Conservation (phyloP, 2,888 invertebrate genomes). For the Lordiphosa fenestrarum region DNA sequence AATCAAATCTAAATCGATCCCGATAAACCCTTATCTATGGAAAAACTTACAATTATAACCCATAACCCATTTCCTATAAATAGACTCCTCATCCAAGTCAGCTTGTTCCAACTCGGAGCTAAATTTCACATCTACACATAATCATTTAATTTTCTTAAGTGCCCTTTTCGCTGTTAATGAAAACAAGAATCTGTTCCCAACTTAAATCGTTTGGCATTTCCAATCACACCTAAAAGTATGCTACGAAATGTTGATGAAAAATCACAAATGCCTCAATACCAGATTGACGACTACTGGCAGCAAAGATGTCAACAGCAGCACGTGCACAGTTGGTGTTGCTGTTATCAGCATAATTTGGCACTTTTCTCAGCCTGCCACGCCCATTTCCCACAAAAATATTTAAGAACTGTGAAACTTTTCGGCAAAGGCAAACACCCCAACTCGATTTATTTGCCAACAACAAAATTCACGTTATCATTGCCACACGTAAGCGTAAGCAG, state of each 20-base stretch:
- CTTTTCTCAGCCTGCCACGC: constrained; percentile 7
- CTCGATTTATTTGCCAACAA: constrained; percentile 40
- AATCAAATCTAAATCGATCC: no score
- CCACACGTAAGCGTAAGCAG: constrained; percentile 57
- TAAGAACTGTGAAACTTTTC: constrained; percentile 27
- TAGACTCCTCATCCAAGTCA: no score
- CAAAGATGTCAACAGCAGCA: constrained; percentile 36
- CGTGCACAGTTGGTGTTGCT: constrained; percentile 34
- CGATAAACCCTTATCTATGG: no score
- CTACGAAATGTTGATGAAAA: constrained; percentile 35
- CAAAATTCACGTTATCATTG: constrained; percentile 62
- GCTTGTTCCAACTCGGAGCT: no score
- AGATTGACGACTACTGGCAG: constrained; percentile 9
- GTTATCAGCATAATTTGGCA: constrained; percentile 54
- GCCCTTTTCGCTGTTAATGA: no score
- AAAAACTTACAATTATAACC: no score
- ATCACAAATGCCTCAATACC: constrained; percentile 14
- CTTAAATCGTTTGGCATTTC: constrained; percentile 31
- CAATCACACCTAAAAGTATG: constrained; percentile 41
- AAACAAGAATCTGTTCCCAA: no score
- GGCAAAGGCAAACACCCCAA: constrained; percentile 10
- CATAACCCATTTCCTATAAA: no score
- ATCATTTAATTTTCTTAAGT: no score
- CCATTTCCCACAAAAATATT: constrained; percentile 6
- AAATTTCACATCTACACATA: no score